Base-by-base conservation (phyloP, 2,113 vertebrate genomes). In the Anarhynchus alexandrinus region DNA sequence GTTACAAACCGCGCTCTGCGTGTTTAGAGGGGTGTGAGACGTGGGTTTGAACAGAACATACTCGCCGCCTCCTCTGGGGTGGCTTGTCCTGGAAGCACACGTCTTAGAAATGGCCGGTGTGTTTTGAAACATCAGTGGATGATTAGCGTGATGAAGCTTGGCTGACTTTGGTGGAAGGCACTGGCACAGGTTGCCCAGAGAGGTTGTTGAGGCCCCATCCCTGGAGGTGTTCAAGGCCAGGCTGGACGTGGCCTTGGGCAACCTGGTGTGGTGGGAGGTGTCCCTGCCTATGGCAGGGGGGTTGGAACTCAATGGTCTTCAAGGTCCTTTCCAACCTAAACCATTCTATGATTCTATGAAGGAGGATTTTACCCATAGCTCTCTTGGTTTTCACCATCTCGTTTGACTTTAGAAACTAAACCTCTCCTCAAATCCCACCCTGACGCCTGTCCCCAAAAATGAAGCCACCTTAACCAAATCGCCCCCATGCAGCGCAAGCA, bases 81-180 rank as follows among this genome's bases (percentile, higher is more conserved):
- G 6, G 10, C 10, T 12, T 12, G 11, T 22, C 57, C 88, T 88
- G 78, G 66, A 4, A 66, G 49, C 12, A 57, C 26, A 66, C 7
- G 1, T 14, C 49, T 20, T 21, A 6, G 23, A 8, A 1, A 8
- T 3, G 42, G 58, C 20, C 5, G 51, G 29, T 11, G 0, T 15
- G 45, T 9, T 42, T 47, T 29, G 36, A 32, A 25, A 12, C 42
- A 4, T 5, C 5, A 0, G 11, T 7, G 78, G 57, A 6, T 23
- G 22, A 32, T 8, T 2, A 22, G 49, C 4, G 2, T 26, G 69
- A 10, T 0, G 0, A 10, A 27, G 58, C 30, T 5, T 0, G 2
- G 1, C 29, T 29, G 71, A 11, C 59, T 64, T 52, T 0, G n/a
- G 4, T 8, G 51, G 51, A 69, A 40, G 40, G 40, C 40, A 40